Conservation (phyloP, 1,140 invertebrate species). For the Leptinotarsa defecta region DNA sequence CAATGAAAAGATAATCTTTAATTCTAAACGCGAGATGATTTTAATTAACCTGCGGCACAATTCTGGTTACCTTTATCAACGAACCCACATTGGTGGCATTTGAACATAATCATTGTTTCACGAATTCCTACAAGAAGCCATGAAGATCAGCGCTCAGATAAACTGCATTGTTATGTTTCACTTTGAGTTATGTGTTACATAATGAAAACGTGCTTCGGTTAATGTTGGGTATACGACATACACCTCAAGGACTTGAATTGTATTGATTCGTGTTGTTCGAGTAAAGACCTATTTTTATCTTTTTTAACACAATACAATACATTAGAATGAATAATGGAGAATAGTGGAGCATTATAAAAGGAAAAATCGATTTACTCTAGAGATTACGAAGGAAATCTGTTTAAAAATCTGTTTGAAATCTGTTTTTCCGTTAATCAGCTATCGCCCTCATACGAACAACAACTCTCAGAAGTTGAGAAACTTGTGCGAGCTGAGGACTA, state of each 20-base stretch:
- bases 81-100: background rate
- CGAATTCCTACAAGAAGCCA: slow-evolving; percentile 5
- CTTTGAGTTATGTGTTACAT: background rate
- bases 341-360: too few species aligned
- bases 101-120: background rate
- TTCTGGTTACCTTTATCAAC: background rate
- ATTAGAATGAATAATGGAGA: too few species aligned
- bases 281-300: too few species aligned
- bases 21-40: background rate
- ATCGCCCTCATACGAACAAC: too few species aligned
- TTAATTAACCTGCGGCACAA: background rate
- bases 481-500: too few species aligned
- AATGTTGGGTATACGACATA: background rate
- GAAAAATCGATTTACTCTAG: too few species aligned
- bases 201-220: background rate
- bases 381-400: too few species aligned
- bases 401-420: too few species aligned
- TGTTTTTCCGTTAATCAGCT: too few species aligned
- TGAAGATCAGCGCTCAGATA: background rate
- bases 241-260: background rate
- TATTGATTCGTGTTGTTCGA: background rate
- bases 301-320: too few species aligned
- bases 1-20: too few species aligned
- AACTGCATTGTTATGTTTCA: slow-evolving; percentile 6
- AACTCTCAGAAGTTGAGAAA: too few species aligned